Evolutionary conservation across 92 coral and sea anemone genomes (phyloP), one percentile per base, ranked within the genome.

Genomic region (Phymanthus crucifer): DNA sequence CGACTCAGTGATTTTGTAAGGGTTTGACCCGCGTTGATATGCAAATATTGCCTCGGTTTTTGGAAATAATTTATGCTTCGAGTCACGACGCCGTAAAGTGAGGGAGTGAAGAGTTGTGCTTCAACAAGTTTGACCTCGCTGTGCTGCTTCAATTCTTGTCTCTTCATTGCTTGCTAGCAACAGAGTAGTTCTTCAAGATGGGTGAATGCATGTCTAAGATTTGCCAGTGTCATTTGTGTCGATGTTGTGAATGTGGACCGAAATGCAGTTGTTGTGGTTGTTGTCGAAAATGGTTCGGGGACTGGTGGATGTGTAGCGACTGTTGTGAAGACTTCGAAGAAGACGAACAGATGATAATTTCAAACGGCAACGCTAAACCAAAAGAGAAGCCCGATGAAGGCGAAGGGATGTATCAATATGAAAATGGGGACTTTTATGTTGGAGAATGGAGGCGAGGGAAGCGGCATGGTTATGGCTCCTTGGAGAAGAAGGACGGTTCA

Each of bases 271-370:
- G 97, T 73, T 93, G 97, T 76, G 80, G 78, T 17, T 93, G 92
- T 46, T 93, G 97, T 72, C 71, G 89, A 33, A 88, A 84, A 46
- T 93, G 89, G 85, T 93, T 91, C 23, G 97, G 97, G 6, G 97
- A 93, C 26, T 93, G 97, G 97, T 93, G 97, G 94, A 93, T 93
- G 97, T 93, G 97, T 21, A 80, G 94, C 34, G 97, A 93, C 61
- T 93, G 97, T 66, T 93, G 97, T 34, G 97, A 93, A 52, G 94
- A 90, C 17, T 82, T 79, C 40, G 83, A 76, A 18, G 97, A 93
- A 19, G 95, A 91, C 8, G 93, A 93, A 54, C 78, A 82, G 23
- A 76, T 80, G 36, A 84, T 87, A 2, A 74, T 76, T 10, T 67
- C 67, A 24, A 81, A 90, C 18, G 47, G 75, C 18, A 83, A 73